These are phyloP conservation scores for Ochotona princeps DNA, from an alignment of 2,113 vertebrate genomes.

Conservation along the genomic window DNA sequence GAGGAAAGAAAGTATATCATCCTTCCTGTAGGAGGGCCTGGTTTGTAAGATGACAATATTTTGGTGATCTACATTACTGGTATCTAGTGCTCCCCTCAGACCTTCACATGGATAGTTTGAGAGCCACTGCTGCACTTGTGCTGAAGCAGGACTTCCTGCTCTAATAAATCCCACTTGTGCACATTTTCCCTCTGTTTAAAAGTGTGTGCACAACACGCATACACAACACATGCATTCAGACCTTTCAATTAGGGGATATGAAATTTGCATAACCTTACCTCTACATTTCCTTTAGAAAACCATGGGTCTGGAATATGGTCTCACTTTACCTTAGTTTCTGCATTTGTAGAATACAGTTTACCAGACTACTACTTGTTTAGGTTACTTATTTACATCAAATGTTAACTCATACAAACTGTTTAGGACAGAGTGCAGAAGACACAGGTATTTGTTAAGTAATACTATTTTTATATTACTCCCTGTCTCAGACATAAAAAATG, in stretches of 20 bases:
- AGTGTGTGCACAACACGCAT: fast-evolving
- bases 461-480: neutral
- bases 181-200: neutral
- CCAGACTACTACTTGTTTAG: neutral
- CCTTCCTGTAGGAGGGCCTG: neutral
- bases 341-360: neutral
- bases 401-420: neutral
- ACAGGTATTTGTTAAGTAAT: neutral
- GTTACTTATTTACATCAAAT: slow-evolving; percentile 24
- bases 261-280: neutral
- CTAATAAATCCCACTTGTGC: neutral
- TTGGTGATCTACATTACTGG: neutral
- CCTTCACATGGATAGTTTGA: neutral
- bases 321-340: slow-evolving; percentile 6
- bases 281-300: neutral
- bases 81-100: neutral
- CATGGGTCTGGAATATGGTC: neutral
- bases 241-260: neutral
- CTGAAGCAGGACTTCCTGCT: neutral
- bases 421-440: neutral
- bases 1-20: neutral
- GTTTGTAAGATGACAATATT: neutral
- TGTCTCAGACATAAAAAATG: slow-evolving; percentile 20
- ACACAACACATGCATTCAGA: neutral
- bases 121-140: neutral